Evolutionary conservation across 2,888 invertebrate genomes (phyloP), one percentile per base, ranked within the genome.

Genomic region (Ophion ventricosus): DNA sequence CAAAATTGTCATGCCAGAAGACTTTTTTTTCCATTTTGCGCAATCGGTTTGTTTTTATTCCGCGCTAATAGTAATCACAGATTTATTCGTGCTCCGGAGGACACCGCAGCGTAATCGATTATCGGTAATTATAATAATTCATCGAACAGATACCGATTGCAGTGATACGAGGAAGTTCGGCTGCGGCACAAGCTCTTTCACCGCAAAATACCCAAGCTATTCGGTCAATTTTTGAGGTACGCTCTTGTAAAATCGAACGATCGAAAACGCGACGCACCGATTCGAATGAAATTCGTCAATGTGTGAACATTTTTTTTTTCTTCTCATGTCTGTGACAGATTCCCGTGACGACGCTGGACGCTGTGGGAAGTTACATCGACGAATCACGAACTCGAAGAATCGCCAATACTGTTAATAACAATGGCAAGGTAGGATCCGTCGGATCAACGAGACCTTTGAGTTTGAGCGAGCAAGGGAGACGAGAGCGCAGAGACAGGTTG

Each of bases 81-180:
- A n/a, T n/a, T n/a, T n/a, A n/a, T n/a, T n/a, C n/a, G n/a, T n/a
- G n/a, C n/a, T n/a, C n/a, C 35, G 35, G 8, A 35, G 35, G 2
- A 35, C 35, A 35, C 8, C 5, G 35, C 35, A 35, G 35, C 35
- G 35, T 35, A 35, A 35, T 35, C 7, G 35, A 35, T 35, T 8
- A 35, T 20, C 10, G 26, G 43, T 79, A 40, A 64, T 74, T 61
- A 1, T 57, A 70, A 74, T 73, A 11, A 70, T 64, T 73, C 54
- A 66, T 79, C 70, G 29, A 81, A 26, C 85, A 93, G 93, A 92
- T 93, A 80, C 92, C 93, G 54, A 91, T 92, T 57, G 88, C 90
- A 14, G 90, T 90, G 23, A 91, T 92, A 69, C 89, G 87, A 67
- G 90, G 91, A 80, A 92, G 91, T 1, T 88, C 91, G 2, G 88